phyloP scores from a whole-genome alignment of 1,140 invertebrate genomes.

The Calliopsis andreniformis region DNA sequence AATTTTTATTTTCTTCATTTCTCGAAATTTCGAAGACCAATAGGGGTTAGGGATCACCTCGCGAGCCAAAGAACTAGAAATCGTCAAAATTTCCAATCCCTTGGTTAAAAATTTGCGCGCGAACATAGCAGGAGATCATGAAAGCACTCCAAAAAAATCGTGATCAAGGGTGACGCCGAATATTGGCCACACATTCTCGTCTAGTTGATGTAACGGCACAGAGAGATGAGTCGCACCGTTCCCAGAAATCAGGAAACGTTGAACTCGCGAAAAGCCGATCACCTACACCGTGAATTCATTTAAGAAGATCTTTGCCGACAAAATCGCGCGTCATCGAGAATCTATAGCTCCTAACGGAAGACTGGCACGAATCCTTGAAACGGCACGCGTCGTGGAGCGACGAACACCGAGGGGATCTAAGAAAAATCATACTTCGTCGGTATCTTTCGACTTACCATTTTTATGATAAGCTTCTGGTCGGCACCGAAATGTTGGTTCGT shows the following conservation, averaged over 20 bases:
- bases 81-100: background rate
- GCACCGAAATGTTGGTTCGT: constrained; percentile 77
- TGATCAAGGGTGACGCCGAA: constrained; percentile 34
- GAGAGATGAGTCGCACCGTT: background rate
- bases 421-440: background rate
- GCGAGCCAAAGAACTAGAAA: background rate
- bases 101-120: constrained; percentile 58
- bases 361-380: background rate
- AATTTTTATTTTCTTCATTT: background rate
- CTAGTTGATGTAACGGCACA: constrained; percentile 9
- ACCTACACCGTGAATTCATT: background rate
- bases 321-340: constrained; percentile 22
- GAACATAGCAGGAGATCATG: constrained; percentile 23
- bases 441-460: constrained; percentile 74
- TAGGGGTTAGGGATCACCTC: background rate
- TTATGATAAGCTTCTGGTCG: constrained; percentile 80
- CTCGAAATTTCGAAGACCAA: constrained; percentile 10
- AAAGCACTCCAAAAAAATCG: constrained; percentile 30
- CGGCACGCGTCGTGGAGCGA: background rate
- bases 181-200: constrained; percentile 20
- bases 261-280: background rate
- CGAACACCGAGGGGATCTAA: background rate
- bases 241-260: background rate
- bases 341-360: background rate
- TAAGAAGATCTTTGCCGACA: background rate